Conservation (phyloP, 1,140 invertebrate genomes). For the Euura lappo region DNA sequence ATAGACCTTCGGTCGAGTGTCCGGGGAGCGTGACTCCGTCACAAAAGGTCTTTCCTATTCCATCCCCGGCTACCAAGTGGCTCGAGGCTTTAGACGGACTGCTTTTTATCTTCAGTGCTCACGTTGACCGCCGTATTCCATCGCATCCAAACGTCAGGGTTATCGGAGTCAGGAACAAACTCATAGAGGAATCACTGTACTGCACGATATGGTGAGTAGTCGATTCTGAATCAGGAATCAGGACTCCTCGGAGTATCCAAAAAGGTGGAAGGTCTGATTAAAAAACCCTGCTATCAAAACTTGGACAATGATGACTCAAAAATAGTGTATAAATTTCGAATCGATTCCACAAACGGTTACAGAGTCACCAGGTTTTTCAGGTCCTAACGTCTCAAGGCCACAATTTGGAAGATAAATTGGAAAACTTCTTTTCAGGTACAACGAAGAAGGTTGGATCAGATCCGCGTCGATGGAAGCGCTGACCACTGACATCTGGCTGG, state of each 20-base stretch:
- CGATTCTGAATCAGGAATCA: not conserved
- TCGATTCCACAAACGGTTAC: too few relatives aligned
- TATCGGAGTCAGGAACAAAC: constrained; percentile 55
- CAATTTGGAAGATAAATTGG: not conserved
- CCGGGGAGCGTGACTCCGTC: constrained; percentile 35
- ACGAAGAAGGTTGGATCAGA: constrained; percentile 32
- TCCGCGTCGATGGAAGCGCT: constrained; percentile 50
- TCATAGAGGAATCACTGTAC: constrained; percentile 47
- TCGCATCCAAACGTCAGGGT: constrained; percentile 53
- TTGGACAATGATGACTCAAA: too few relatives aligned
- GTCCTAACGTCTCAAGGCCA: not conserved
- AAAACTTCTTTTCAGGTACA: constrained; percentile 38
- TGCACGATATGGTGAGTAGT: constrained; percentile 52
- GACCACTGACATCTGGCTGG: constrained; percentile 52
- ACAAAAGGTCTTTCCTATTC: not conserved
- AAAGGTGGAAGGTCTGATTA: too few relatives aligned
- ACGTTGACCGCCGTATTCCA: constrained; percentile 51
- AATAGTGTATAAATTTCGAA: too few relatives aligned
- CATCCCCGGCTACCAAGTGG: constrained; percentile 33
- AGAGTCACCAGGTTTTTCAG: too few relatives aligned
- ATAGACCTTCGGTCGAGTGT: constrained; percentile 50
- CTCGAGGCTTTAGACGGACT: constrained; percentile 52
- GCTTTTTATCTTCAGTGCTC: constrained; percentile 53
- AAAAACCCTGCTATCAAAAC: too few relatives aligned
- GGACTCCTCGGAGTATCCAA: too few relatives aligned